Conservation (phyloP, 2,888 invertebrate species). For the Prenolepis imparis region DNA sequence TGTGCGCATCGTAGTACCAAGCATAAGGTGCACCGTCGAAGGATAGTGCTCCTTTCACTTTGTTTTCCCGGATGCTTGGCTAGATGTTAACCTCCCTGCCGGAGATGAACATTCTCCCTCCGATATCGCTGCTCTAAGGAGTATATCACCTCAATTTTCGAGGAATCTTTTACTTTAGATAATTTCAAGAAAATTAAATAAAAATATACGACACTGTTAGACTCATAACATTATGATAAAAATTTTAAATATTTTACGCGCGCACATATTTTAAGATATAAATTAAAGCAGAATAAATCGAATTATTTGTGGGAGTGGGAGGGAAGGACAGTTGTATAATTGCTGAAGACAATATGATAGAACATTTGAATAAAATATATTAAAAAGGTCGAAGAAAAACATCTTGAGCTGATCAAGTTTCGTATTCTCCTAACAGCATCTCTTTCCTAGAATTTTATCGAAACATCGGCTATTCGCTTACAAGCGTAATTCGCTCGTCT, state of each 20-base stretch:
- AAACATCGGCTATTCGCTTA: constrained; percentile 49
- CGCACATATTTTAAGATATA: not conserved
- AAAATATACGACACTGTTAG: not conserved
- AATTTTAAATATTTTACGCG: not conserved
- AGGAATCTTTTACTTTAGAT: not conserved
- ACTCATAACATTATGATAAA: not conserved
- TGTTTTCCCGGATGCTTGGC: constrained; percentile 73
- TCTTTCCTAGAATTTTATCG: constrained; percentile 45
- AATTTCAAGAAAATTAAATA: not conserved
- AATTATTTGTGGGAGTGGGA: not conserved
- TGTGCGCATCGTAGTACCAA: constrained; percentile 46
- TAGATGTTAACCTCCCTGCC: constrained; percentile 72
- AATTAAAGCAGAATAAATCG: not conserved
- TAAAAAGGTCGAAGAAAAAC: not conserved
- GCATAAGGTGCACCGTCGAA: constrained; percentile 60
- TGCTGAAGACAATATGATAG: not conserved
- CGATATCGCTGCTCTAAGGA: constrained; percentile 16
- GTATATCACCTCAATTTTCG: not conserved
- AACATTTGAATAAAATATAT: not conserved
- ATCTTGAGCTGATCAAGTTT: constrained; percentile 1
- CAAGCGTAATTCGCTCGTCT: constrained; percentile 40
- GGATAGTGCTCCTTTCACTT: constrained; percentile 75
- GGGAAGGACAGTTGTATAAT: not conserved
- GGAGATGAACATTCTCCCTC: constrained; percentile 66
- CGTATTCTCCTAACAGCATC: not conserved